A percentile compares a stretch with the other conserved stretches of the same genome.
phyloP scores from a whole-genome alignment of 1,140 invertebrate species.

The Samia ricini region DNA sequence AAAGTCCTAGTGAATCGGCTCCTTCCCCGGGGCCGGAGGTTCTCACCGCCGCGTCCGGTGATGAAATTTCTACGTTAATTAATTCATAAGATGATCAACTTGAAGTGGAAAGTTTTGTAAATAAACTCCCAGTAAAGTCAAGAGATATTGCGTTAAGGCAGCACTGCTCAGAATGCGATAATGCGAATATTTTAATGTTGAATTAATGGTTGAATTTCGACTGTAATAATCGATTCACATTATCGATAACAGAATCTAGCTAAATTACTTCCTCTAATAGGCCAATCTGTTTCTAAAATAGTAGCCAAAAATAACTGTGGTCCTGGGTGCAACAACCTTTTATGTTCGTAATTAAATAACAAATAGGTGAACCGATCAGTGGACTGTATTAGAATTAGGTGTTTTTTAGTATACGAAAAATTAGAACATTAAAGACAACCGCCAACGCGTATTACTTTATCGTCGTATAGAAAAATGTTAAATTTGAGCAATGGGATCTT shows the following conservation, averaged over 20 bases:
- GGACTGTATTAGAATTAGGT: conserved; percentile 4
- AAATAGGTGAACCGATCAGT: background rate
- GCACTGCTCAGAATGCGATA: background rate
- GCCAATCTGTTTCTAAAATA: conserved; percentile 1
- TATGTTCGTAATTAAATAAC: conserved; percentile 1
- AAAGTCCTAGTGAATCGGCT: background rate
- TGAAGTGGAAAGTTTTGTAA: conserved; percentile 8
- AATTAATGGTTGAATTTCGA: too few relatives aligned
- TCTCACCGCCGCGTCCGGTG: conserved; percentile 2
- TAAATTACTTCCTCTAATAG: conserved; percentile 2
- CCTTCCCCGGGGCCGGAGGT: background rate
- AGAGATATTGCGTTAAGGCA: background rate
- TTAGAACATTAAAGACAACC: background rate
- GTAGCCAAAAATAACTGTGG: conserved; percentile 1
- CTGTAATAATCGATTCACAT: too few relatives aligned
- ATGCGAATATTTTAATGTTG: background rate
- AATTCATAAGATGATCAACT: conserved; percentile 13
- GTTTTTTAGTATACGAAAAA: conserved; percentile 1
- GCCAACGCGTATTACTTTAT: conserved; percentile 7
- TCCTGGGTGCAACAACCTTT: background rate
- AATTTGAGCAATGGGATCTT: background rate
- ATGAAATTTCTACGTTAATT: conserved; percentile 11
- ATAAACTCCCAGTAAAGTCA: conserved; percentile 5
- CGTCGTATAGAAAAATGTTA: conserved; percentile 2
- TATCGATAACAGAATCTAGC: background rate